Evolutionary conservation across 2,888 invertebrate species (phyloP), one percentile per base, ranked within the genome.

Genomic region (Sepioteuthis lessoniana): DNA sequence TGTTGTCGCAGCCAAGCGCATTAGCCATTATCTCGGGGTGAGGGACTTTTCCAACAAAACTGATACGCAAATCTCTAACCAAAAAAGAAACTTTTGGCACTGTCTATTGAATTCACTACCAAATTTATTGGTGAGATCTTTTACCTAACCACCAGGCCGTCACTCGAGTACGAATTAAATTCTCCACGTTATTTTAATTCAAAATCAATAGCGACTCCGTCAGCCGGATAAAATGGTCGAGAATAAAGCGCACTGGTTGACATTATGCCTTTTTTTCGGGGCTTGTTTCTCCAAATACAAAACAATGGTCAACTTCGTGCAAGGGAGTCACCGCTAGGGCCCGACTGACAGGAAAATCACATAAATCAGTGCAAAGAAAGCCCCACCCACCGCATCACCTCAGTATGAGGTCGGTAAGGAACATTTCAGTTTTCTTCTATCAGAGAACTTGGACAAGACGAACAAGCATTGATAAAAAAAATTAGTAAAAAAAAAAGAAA

Each of bases 181-280:
- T n/a, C n/a, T 76, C 76, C 0, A 35, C 76, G n/a, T 76, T 76
- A 76, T 76, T 76, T 16, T n/a, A 35, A 76, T 76, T 76, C 76
- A n/a, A 76, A 76, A 76, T 76, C 76, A 76, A 76, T 76, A 76
- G 76, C 16, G 76, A 76, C n/a, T 76, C 76, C n/a, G 76, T 76
- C 76, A 76, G n/a, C 76, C 76, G 35, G 76, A 76, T 76, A 76
- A 76, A 76, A 76, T 76, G n/a, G n/a, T 13, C n/a, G 76, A 25
- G 55, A 55, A 55, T 55, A 55, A 55, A 55, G 55, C n/a, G 76
- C 76, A 76, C 76, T 5, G 76, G 76, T 35, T 76, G 76, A 76
- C 76, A 76, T 76, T 76, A 76, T n/a, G 76, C 16, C 35, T 76
- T n/a, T 76, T n/a, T 76, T 76, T 31, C 13, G 76, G 76, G 76